phyloP scores from a whole-genome alignment of 2,888 invertebrate species.

The Biston betularia region DNA sequence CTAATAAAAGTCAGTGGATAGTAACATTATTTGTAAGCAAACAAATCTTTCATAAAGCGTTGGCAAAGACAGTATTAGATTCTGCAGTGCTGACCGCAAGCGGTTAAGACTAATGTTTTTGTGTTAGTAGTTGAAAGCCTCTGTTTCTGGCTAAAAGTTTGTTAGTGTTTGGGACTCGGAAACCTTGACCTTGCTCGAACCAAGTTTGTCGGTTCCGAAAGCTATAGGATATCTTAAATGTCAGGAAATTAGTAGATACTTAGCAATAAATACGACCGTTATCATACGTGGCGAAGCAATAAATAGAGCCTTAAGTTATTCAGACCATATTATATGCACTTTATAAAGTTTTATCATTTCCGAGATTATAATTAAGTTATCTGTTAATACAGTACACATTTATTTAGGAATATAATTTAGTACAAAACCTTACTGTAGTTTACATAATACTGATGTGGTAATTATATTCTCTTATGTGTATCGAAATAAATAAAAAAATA shows the following conservation, averaged over 20 bases:
- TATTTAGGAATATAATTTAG: no score
- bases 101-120: slow-evolving; percentile 7
- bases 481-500: no score
- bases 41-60: slow-evolving; percentile 7
- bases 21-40: background rate
- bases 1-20: background rate
- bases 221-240: slow-evolving; percentile 9
- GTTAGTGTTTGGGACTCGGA: slow-evolving; percentile 1
- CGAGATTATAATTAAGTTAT: no score
- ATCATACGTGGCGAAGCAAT: background rate
- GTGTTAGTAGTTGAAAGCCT: background rate
- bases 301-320: background rate
- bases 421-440: no score
- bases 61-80: slow-evolving; percentile 4
- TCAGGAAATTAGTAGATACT: slow-evolving; percentile 9
- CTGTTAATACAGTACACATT: no score
- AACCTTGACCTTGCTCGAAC: background rate
- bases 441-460: no score
- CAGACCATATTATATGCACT: no score
- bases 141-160: slow-evolving; percentile 8
- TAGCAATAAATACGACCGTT: slow-evolving; percentile 1
- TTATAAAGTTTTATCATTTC: no score
- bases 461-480: no score
- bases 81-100: slow-evolving; percentile 7
- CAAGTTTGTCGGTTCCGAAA: background rate